Evolutionary conservation across 2,888 invertebrate genomes (phyloP), one percentile per base, ranked within the genome.

Genomic region (Cactoblastis cactorum): DNA sequence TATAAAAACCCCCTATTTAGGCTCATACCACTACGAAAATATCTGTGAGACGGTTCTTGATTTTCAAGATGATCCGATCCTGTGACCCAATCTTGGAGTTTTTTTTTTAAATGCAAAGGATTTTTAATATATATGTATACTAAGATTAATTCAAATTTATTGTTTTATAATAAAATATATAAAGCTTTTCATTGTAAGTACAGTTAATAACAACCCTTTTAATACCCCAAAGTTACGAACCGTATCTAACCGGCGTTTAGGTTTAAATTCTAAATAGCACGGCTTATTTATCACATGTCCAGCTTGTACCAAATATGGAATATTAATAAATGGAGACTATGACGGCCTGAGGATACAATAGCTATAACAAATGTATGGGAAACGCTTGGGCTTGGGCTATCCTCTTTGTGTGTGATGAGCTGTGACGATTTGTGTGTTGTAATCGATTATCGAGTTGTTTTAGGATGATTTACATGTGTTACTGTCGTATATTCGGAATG

Each of bases 271-370:
- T 22, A 41, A 63, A 59, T 71, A 76, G 67, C 73, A 71, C 71
- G 62, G 55, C 57, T 68, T 72, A 83, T 84, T 80, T 77, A 83
- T 83, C 71, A 74, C 76, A 69, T 63, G 80, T 80, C 77, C 61
- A 62, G 59, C 70, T 67, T 61, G 75, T 74, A 78, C 87, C 86
- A 85, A 87, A 88, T 88, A 88, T 71, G 86, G 80, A 74, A 69
- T 73, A 83, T 81, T 83, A 80, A 84, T 82, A 86, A 83, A 87
- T 86, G 78, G 74, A 63, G 63, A 65, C 63, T 62, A 62, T 61
- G 64, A 58, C 58, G 50, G 54, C 43, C 43, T 45, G 54, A 55
- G 62, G 56, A 62, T 63, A 83, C 79, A 82, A 83, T 77, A 54
- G 70, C 50, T 66, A 57, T 67, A 69, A 79, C 75, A 77, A 77